Evolutionary conservation across 2,888 invertebrate species (phyloP), one percentile per base, ranked within the genome.

Genomic region (Pomacea canaliculata): DNA sequence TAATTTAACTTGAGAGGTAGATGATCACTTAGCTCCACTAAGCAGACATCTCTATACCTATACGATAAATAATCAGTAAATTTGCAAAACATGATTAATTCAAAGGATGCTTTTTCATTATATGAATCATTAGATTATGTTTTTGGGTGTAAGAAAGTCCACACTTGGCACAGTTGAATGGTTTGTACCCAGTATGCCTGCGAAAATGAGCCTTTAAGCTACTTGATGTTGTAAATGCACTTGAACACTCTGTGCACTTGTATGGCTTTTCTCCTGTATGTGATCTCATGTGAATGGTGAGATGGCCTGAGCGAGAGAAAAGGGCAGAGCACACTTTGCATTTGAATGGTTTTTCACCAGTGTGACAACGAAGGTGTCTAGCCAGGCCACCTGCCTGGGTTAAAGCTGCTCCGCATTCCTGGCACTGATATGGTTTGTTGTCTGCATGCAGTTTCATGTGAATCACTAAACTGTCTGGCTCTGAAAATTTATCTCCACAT

Each of bases 121-220:
- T 73, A n/a, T 73, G 73, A 56, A 73, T 73, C 73, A 73, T 73
- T 16, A 73, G 56, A 19, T 66, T 73, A n/a, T 67, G 73, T 46
- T 66, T 73, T 56, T 73, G 73, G 10, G 73, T 73, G 66, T 73
- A 73, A 18, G 73, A 56, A 7, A 18, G 9, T 9, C 66, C 63
- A 63, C 73, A 73, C 23, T n/a, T 19, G 18, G n/a, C 27, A 67
- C 73, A 73, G 37, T 23, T 13, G 27, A 73, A 73, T 2, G 73
- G 73, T 37, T 59, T 73, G 7, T 48, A 23, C 8, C 73, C 73
- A 7, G 65, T 56, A 27, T 73, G 73, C 8, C 73, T 13, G 12
- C 66, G 48, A 63, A 18, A 19, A 48, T 73, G 73, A 16, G 37
- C 66, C 18, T 56, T 66, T 46, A 66, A 56, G 19, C 23, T 37